Evolutionary conservation across 2,113 vertebrate species (phyloP).

Genomic region (Callocephalon fimbriatum): DNA sequence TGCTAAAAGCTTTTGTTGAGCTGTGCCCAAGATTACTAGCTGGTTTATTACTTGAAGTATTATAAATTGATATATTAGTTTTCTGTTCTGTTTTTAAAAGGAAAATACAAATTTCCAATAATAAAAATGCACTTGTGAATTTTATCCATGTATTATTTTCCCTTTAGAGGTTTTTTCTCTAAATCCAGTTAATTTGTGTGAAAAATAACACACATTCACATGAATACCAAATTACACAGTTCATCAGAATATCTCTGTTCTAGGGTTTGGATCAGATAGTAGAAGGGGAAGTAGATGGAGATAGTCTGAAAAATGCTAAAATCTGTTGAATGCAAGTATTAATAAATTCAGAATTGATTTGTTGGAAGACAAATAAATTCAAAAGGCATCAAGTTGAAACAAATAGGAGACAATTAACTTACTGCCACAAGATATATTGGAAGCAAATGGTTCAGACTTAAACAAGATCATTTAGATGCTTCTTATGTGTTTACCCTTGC

Average conservation of each 20-base stretch:
- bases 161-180: background rate
- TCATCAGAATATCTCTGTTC: background rate
- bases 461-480: background rate
- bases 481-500: background rate
- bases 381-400: background rate
- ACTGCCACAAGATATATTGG: background rate
- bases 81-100: background rate
- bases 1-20: background rate
- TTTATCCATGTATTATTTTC: background rate
- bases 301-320: background rate
- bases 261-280: background rate
- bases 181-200: background rate
- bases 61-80: background rate
- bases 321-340: background rate
- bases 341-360: background rate
- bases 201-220: background rate
- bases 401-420: background rate
- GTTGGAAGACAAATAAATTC: background rate
- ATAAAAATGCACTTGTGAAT: background rate
- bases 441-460: background rate
- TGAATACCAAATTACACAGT: background rate
- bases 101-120: background rate
- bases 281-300: fast-evolving
- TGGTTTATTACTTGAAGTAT: background rate
- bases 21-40: background rate